Conservation (phyloP, 1,140 invertebrate species). For the Tetranychus urticae region DNA sequence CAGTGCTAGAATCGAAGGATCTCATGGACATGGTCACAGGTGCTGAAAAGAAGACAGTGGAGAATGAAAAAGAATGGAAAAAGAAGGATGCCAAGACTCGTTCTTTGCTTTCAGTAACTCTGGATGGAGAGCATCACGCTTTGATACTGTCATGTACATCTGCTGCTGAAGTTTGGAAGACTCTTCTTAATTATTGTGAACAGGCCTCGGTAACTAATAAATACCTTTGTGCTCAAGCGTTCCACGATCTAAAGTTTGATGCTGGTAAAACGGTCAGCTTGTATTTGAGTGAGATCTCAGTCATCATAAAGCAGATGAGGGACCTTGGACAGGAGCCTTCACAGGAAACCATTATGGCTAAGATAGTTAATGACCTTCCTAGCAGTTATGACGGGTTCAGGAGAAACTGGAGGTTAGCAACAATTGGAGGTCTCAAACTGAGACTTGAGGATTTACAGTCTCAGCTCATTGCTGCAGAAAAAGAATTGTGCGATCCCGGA, state of each 20-base stretch:
- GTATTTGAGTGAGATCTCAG: neutral
- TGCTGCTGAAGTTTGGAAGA: neutral
- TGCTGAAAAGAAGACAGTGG: neutral
- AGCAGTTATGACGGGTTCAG: neutral
- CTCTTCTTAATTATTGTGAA: neutral
- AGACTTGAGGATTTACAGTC: neutral
- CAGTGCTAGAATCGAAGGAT: slow-evolving; percentile 72
- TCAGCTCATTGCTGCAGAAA: neutral
- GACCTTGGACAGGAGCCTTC: neutral
- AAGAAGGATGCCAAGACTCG: neutral
- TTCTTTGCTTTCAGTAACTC: neutral
- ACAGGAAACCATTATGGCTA: neutral
- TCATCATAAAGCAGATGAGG: slow-evolving; percentile 5
- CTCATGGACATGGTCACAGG: slow-evolving; percentile 31
- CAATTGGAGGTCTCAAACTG: neutral
- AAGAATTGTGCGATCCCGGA: neutral
- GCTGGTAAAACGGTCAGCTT: neutral
- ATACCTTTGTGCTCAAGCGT: neutral
- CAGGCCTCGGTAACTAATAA: neutral
- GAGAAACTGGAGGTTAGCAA: neutral
- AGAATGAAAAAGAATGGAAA: neutral
- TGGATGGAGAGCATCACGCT: neutral
- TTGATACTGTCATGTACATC: neutral
- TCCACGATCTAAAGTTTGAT: neutral
- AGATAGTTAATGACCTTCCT: neutral